phyloP scores from a whole-genome alignment of 2,888 invertebrate genomes.

The Callimorpha dominula region DNA sequence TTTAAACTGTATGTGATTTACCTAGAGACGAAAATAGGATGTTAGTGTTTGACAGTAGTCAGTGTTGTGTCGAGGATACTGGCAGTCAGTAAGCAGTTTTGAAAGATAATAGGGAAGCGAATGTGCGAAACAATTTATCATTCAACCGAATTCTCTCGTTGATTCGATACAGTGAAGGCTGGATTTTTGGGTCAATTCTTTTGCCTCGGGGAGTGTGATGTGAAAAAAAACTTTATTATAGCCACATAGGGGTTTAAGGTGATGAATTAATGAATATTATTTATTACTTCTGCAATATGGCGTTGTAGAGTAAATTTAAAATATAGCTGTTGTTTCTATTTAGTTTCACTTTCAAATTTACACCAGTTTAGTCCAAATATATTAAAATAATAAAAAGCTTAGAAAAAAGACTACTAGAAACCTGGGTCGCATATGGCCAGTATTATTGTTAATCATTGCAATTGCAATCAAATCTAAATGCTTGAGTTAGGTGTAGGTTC shows the following conservation, averaged over 20 bases:
- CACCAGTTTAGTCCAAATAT: neutral
- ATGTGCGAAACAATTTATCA: conserved; percentile 75
- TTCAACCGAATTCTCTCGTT: conserved; percentile 77
- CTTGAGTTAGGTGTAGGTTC: no score
- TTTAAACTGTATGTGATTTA: conserved; percentile 20
- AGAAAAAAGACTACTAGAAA: neutral
- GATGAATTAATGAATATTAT: conserved; percentile 54
- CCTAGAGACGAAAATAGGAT: conserved; percentile 28
- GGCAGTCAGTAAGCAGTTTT: conserved; percentile 35
- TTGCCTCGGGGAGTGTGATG: conserved; percentile 60
- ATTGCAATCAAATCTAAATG: no score
- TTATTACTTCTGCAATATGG: conserved; percentile 53
- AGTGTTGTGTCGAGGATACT: conserved; percentile 25
- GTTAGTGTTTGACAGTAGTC: conserved; percentile 18
- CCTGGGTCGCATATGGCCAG: neutral
- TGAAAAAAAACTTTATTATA: conserved; percentile 62
- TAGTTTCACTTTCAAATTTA: neutral
- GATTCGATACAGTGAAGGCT: conserved; percentile 75
- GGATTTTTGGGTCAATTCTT: conserved; percentile 68
- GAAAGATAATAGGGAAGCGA: conserved; percentile 60
- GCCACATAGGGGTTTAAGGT: conserved; percentile 47
- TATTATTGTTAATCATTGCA: neutral
- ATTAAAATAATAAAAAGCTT: neutral
- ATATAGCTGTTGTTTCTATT: conserved; percentile 10
- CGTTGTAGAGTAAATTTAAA: conserved; percentile 40